phyloP scores from a whole-genome alignment of 2,888 invertebrate species.

The Phasia obesa region DNA sequence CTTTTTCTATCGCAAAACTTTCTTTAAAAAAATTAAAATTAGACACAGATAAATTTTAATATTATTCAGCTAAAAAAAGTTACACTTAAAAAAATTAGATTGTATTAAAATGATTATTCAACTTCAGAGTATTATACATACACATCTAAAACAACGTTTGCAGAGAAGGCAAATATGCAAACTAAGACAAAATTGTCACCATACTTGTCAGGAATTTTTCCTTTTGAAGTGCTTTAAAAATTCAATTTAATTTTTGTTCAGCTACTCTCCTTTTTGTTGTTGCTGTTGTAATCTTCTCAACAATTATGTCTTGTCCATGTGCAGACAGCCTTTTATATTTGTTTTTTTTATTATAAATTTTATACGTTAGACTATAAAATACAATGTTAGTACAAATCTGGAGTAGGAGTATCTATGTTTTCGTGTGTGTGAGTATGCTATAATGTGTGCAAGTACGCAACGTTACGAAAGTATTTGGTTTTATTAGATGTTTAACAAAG shows the following conservation, averaged over 20 bases:
- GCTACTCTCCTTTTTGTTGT: conserved; percentile 65
- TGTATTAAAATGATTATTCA: no score
- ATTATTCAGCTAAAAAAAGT: no score
- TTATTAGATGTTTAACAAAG: conserved; percentile 44
- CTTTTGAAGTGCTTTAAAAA: conserved; percentile 75
- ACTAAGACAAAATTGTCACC: conserved; percentile 79
- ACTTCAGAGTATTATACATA: no score
- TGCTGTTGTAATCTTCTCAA: conserved; percentile 9
- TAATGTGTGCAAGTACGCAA: conserved; percentile 14
- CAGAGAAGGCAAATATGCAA: conserved; percentile 72
- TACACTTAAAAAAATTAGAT: no score
- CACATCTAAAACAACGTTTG: not conserved
- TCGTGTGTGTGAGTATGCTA: not conserved
- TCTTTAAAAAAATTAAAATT: no score
- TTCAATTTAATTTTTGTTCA: conserved; percentile 76
- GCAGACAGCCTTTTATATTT: conserved; percentile 36
- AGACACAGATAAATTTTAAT: no score
- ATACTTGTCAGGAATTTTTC: conserved; percentile 76
- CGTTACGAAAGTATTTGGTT: conserved; percentile 48
- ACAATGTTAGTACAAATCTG: not conserved
- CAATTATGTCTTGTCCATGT: conserved; percentile 57
- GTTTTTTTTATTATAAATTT: not conserved
- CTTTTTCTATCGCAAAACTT: no score
- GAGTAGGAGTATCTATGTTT: not conserved
- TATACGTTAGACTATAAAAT: not conserved